Conservation (phyloP, 2,888 invertebrate genomes). For the Atrina japonica region DNA sequence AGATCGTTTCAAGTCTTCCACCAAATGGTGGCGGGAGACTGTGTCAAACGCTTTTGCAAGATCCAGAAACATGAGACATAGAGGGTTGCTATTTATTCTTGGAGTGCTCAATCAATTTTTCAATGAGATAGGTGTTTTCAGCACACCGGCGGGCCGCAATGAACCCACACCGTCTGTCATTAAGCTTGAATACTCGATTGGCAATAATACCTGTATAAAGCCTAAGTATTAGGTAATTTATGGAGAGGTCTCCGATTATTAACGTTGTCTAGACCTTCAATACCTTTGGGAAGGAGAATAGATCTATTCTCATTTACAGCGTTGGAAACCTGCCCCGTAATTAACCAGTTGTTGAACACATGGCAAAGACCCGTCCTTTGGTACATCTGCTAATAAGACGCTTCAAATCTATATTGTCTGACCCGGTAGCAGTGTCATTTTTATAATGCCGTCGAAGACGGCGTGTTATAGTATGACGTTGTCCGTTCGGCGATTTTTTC, state of each 20-base stretch:
- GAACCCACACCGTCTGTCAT: slow-evolving; percentile 22
- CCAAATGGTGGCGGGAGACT: slow-evolving; percentile 32
- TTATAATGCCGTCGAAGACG: slow-evolving; percentile 19
- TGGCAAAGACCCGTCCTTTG: slow-evolving; percentile 23
- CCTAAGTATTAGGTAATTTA: slow-evolving; percentile 14
- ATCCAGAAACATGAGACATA: slow-evolving; percentile 30
- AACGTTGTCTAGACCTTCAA: slow-evolving; percentile 23
- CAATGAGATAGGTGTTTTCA: slow-evolving; percentile 30
- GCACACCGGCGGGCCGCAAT: slow-evolving; percentile 28
- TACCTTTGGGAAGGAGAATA: slow-evolving; percentile 38
- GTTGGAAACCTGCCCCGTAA: slow-evolving; percentile 16
- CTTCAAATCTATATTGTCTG: slow-evolving; percentile 27
- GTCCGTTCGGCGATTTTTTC: no score
- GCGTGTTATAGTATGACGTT: slow-evolving; percentile 5
- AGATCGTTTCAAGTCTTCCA: slow-evolving; percentile 17
- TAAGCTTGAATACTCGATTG: slow-evolving; percentile 7
- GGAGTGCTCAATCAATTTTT: slow-evolving; percentile 22
- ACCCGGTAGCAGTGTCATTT: slow-evolving; percentile 29
- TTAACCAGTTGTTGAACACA: slow-evolving; percentile 36
- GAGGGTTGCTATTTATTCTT: slow-evolving; percentile 8
- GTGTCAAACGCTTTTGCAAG: slow-evolving; percentile 38
- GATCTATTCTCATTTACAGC: slow-evolving; percentile 15
- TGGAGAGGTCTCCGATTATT: slow-evolving; percentile 45
- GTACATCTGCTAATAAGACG: slow-evolving; percentile 15
- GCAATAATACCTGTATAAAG: slow-evolving; percentile 15